Evolutionary conservation across 2,888 invertebrate genomes (phyloP).

Genomic region (Pardosa pseudoannulata): DNA sequence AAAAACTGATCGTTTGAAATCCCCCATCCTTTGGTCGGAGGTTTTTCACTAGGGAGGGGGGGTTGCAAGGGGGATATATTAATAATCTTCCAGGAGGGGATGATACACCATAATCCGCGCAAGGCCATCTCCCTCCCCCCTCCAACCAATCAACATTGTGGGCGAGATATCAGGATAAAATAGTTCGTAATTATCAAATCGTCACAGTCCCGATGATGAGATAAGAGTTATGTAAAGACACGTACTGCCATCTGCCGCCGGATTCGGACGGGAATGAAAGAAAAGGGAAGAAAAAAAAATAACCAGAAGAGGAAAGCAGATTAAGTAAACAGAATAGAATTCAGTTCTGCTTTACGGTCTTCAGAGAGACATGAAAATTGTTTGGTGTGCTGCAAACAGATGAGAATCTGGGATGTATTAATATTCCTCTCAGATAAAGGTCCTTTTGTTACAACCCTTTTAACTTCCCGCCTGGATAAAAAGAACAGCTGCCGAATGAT

Average conservation of each 20-base stretch:
- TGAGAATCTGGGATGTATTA: no score
- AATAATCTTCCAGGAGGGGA: slow-evolving; percentile 49
- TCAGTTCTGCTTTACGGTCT: no score
- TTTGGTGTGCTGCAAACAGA: no score
- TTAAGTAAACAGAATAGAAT: no score
- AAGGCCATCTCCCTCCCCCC: slow-evolving; percentile 12
- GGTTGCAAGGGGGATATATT: slow-evolving; percentile 39
- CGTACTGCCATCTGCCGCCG: slow-evolving; percentile 20
- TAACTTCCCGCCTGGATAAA: no score
- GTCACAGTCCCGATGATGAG: neutral
- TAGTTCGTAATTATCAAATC: slow-evolving; percentile 16
- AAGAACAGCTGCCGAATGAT: no score
- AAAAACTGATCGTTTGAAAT: slow-evolving; percentile 50
- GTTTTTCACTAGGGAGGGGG: slow-evolving; percentile 20
- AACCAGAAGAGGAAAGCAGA: no score
- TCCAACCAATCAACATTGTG: neutral
- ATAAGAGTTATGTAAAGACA: slow-evolving; percentile 4
- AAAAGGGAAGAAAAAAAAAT: no score
- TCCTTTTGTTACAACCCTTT: no score
- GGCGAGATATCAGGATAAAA: neutral
- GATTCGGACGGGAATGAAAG: no score
- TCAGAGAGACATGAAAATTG: no score
- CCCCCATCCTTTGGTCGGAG: slow-evolving; percentile 20
- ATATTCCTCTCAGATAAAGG: no score
- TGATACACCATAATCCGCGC: slow-evolving; percentile 42